These are phyloP conservation scores for Calephelis virginiensis DNA, from an alignment of 1,140 invertebrate genomes.

Conservation along the genomic window DNA sequence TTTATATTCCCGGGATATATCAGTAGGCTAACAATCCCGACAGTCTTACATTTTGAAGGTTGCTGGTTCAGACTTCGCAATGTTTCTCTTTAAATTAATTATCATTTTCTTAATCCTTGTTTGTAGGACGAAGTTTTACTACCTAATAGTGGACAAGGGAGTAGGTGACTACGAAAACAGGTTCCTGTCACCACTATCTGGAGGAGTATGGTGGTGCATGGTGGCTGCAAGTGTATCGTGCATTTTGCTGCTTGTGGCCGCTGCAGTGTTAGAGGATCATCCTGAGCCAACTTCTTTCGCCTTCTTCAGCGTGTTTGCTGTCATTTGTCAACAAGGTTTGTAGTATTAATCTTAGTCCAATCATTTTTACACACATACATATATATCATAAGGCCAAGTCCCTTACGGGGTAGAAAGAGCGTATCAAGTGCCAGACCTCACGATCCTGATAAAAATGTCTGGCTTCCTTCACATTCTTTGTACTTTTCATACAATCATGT, in stretches of 20 bases:
- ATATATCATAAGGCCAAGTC: too few species aligned
- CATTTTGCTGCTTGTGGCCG: slow-evolving; percentile 37
- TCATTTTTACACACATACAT: too few species aligned
- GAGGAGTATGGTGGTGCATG: slow-evolving; percentile 52
- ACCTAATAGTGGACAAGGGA: slow-evolving; percentile 55
- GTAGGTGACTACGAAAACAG: slow-evolving; percentile 64
- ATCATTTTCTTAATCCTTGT: background rate
- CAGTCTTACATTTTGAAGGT: too few species aligned
- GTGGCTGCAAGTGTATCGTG: slow-evolving; percentile 35
- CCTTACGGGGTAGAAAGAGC: too few species aligned
- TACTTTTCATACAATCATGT: too few species aligned
- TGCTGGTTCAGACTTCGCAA: too few species aligned
- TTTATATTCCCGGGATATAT: too few species aligned
- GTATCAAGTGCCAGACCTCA: too few species aligned
- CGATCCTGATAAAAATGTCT: too few species aligned
- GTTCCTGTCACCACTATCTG: slow-evolving; percentile 56
- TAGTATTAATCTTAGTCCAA: background rate
- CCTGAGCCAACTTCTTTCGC: slow-evolving; percentile 43
- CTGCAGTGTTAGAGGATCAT: slow-evolving; percentile 43
- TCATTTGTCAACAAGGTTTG: slow-evolving; percentile 58
- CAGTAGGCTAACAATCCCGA: too few species aligned
- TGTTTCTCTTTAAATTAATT: too few species aligned
- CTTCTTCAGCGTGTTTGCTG: slow-evolving; percentile 52
- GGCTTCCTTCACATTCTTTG: too few species aligned
- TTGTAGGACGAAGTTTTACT: slow-evolving; percentile 62